Evolutionary conservation across 2,888 invertebrate genomes (phyloP).

Genomic region (Tenthredo amoena): DNA sequence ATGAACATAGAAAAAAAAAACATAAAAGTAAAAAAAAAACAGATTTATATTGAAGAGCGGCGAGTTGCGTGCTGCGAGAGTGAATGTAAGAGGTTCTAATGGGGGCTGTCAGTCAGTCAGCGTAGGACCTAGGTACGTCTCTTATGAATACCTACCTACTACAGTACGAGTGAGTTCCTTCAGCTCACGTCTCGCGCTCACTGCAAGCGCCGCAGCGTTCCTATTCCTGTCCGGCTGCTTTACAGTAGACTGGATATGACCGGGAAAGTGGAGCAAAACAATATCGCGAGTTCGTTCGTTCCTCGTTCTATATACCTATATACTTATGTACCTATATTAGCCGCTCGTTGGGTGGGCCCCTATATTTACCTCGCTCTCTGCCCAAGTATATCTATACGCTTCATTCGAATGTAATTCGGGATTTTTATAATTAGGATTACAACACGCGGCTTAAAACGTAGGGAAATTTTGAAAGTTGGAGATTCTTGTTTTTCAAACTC

Average conservation of each 20-base stretch:
- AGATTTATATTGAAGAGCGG: neutral
- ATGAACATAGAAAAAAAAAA: neutral
- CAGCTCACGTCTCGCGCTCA: neutral
- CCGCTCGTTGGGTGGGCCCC: slow-evolving; percentile 72
- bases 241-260: slow-evolving; percentile 31
- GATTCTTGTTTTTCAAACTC: too few relatives aligned
- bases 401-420: slow-evolving; percentile 2
- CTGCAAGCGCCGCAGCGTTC: neutral
- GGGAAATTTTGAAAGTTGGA: too few relatives aligned
- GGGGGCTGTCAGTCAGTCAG: slow-evolving; percentile 46
- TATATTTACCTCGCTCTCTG: slow-evolving; percentile 69
- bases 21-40: neutral
- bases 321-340: slow-evolving; percentile 64
- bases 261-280: slow-evolving; percentile 37
- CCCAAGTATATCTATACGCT: neutral
- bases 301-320: slow-evolving; percentile 7
- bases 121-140: slow-evolving; percentile 4
- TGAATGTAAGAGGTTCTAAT: slow-evolving; percentile 39
- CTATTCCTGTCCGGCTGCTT: slow-evolving; percentile 46
- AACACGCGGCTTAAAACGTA: too few relatives aligned
- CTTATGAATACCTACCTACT: neutral
- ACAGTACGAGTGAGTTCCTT: neutral
- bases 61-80: slow-evolving; percentile 29
- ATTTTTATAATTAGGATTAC: neutral
- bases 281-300: slow-evolving; percentile 32